A percentile compares a stretch with the other conserved stretches of the same genome.
Evolutionary conservation across 2,113 vertebrate genomes (phyloP).

Genomic region (Natator depressus): DNA sequence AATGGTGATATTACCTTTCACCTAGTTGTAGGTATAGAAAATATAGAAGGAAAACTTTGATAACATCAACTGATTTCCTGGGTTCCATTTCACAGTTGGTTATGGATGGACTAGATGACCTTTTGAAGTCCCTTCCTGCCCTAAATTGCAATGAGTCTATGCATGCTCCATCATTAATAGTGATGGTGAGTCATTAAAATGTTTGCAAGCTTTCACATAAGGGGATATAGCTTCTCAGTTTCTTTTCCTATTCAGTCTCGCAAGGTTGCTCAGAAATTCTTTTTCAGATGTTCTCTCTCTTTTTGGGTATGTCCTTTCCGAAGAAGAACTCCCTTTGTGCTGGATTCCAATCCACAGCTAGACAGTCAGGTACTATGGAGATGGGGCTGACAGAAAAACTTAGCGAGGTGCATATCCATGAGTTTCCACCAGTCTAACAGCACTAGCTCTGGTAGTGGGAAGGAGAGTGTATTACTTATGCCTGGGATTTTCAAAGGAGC

Average conservation of each 20-base stretch:
- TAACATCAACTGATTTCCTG: background rate
- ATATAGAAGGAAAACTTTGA: background rate
- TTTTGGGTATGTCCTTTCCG: background rate
- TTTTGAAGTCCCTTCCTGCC: background rate
- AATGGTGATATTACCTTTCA: slow-evolving; percentile 4
- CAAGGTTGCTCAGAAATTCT: background rate
- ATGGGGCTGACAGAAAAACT: background rate
- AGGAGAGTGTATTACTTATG: background rate
- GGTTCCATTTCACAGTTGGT: background rate
- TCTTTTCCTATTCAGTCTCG: background rate
- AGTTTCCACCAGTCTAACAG: background rate
- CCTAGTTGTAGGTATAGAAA: background rate
- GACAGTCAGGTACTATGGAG: background rate
- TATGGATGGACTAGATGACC: background rate
- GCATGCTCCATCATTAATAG: background rate
- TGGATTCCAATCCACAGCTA: background rate
- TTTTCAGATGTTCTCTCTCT: background rate
- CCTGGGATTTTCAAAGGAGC: background rate
- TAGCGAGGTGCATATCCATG: background rate
- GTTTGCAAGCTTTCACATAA: background rate
- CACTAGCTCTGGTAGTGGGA: background rate
- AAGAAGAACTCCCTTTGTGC: background rate
- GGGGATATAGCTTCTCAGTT: background rate
- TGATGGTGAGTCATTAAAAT: background rate
- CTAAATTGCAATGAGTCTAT: background rate